Evolutionary conservation across 2,113 vertebrate species (phyloP).

Genomic region (Pterocles burchelli): DNA sequence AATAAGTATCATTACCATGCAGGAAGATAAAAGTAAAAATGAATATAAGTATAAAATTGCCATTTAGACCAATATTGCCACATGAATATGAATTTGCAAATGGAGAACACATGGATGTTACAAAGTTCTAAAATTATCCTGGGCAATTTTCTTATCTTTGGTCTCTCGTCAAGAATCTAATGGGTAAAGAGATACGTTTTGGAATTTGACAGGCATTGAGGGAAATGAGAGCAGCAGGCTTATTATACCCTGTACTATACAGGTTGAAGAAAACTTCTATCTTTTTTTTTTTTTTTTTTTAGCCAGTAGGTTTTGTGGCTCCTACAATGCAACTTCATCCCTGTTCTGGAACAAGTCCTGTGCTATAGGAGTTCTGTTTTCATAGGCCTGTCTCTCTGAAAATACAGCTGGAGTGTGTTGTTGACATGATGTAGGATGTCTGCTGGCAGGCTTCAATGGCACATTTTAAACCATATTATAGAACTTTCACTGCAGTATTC

Average conservation of each 20-base stretch:
- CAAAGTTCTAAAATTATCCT: not conserved
- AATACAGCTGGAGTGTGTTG: not conserved
- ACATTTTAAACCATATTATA: not conserved
- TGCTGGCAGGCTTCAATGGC: not conserved
- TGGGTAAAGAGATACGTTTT: not conserved
- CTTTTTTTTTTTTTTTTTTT: not conserved
- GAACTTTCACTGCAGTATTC: not conserved
- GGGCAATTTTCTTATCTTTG: not conserved
- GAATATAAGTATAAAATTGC: fast-evolving
- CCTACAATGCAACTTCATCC: not conserved
- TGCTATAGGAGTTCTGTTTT: not conserved
- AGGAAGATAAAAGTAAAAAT: not conserved
- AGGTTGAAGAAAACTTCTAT: fast-evolving
- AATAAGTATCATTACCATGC: not conserved
- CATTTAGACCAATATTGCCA: not conserved
- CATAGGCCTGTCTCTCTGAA: not conserved
- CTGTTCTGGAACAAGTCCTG: not conserved
- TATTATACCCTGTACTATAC: not conserved
- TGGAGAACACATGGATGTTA: not conserved
- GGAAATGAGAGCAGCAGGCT: not conserved
- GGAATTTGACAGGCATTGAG: not conserved
- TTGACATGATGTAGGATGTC: not conserved
- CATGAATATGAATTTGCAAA: not conserved
- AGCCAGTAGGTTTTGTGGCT: not conserved
- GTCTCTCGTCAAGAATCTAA: not conserved